Conservation (phyloP, 2,888 invertebrate species). For the Agonopterix arenella region DNA sequence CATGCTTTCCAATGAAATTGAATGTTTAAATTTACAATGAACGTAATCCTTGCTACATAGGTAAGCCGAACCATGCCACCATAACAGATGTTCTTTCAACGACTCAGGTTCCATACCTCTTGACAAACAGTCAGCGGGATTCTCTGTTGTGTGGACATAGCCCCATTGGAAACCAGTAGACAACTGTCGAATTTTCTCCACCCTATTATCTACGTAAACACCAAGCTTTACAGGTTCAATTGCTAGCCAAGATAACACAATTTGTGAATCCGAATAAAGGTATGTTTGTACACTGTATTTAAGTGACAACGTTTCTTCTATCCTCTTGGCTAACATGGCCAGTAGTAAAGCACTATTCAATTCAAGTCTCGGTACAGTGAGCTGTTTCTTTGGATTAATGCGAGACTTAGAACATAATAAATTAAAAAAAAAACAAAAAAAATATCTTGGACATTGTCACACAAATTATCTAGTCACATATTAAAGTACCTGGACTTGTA, state of each 20-base stretch:
- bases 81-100: slow-evolving; percentile 1
- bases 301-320: slow-evolving; percentile 5
- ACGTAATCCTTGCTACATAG: slow-evolving; percentile 1
- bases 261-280: slow-evolving; percentile 16
- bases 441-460: too few species aligned
- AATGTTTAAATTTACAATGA: too few species aligned
- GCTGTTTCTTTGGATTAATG: slow-evolving; percentile 3
- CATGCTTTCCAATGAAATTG: too few species aligned
- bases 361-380: slow-evolving; percentile 12
- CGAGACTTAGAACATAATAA: slow-evolving; percentile 13
- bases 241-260: too few species aligned
- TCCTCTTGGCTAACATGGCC: slow-evolving; percentile 6
- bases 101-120: slow-evolving; percentile 10
- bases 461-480: too few species aligned
- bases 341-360: slow-evolving; percentile 14
- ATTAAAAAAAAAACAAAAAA: too few species aligned
- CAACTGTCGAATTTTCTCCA: too few species aligned
- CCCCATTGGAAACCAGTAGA: slow-evolving; percentile 9
- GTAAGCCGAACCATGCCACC: slow-evolving; percentile 14
- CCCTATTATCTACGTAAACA: too few species aligned
- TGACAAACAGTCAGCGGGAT: slow-evolving; percentile 13
- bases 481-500: too few species aligned
- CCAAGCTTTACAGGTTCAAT: too few species aligned
- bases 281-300: slow-evolving; percentile 7
- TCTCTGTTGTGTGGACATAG: slow-evolving; percentile 8